Evolutionary conservation across 2,113 vertebrate species (phyloP), one percentile per base, ranked within the genome.

Genomic region (Silurus meridionalis): DNA sequence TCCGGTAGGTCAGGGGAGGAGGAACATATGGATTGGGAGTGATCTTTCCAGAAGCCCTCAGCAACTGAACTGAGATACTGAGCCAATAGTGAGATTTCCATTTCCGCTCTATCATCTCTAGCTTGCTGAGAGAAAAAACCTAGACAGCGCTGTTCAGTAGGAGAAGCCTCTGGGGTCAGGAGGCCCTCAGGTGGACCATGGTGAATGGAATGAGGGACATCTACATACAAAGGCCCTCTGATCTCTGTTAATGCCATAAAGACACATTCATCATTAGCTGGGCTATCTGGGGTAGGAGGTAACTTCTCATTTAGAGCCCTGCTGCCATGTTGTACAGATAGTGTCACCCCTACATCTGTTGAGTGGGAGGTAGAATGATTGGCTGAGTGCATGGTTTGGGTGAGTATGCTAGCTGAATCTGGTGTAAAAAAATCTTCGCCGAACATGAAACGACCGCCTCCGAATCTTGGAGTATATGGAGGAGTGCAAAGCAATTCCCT

Each of bases 141-240:
- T 53, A 25, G 37, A 85, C 74, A 83, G n/a, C 86, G 78, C 80
- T 93, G 93, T 87, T 95, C 94, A 89, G 93, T 93, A 11, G 95
- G 95, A 0, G 95, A 96, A 69, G 95, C 93, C 78, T 95, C 95
- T 0, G 95, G 95, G 48, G 95, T 96, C 53, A 96, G 92, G n/a
- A 95, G 89, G 78, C 94, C 94, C 74, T 96, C 94, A 0, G 93
- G 94, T 78, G 94, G 90, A 89, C 91, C 88, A 46, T 83, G 72
- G 80, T 75, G 75, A 3, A 85, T 71, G 11, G 80, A 69, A 69
- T 86, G 83, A 79, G 95, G 94, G 28, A 96, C 93, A 0, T 96
- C 94, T 75, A 96, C 92, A 72, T 93, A 96, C 55, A 96, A 93
- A 25, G 95, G 95, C 0, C 93, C 93, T 80, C 92, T 92, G 85